Evolutionary conservation across 2,888 invertebrate species (phyloP).

Genomic region (Andrena flavipes): DNA sequence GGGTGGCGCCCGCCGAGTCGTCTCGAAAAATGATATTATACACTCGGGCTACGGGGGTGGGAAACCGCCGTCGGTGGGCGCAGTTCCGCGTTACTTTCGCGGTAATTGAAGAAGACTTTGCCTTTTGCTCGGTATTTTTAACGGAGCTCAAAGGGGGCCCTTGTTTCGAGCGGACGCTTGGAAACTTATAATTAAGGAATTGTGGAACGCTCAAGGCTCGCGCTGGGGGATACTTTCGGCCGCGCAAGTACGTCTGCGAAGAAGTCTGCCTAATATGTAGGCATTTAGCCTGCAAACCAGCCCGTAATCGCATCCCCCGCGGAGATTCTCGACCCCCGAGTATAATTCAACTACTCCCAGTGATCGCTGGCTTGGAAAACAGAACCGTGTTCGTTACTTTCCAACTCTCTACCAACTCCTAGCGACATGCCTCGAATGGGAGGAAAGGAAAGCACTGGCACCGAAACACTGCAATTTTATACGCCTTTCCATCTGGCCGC

Average conservation of each 20-base stretch:
- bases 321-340: no score
- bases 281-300: not conserved
- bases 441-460: not conserved
- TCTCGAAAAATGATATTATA: conserved; percentile 28
- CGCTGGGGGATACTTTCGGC: not conserved
- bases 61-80: not conserved
- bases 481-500: conserved; percentile 3
- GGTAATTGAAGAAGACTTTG: conserved; percentile 35
- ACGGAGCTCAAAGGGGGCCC: conserved; percentile 13
- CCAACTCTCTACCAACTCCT: not conserved
- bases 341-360: not conserved
- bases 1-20: not conserved
- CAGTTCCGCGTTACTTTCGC: not conserved
- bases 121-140: conserved; percentile 9
- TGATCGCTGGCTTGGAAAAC: not conserved
- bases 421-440: not conserved
- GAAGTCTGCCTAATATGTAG: not conserved
- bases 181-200: conserved; percentile 44
- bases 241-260: not conserved
- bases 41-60: not conserved
- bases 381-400: not conserved
- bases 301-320: not conserved
- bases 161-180: conserved; percentile 11
- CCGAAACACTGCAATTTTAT: conserved; percentile 28
- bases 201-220: conserved; percentile 11